Evolutionary conservation across 2,113 vertebrate species (phyloP).

Genomic region (Corythaeola cristata): DNA sequence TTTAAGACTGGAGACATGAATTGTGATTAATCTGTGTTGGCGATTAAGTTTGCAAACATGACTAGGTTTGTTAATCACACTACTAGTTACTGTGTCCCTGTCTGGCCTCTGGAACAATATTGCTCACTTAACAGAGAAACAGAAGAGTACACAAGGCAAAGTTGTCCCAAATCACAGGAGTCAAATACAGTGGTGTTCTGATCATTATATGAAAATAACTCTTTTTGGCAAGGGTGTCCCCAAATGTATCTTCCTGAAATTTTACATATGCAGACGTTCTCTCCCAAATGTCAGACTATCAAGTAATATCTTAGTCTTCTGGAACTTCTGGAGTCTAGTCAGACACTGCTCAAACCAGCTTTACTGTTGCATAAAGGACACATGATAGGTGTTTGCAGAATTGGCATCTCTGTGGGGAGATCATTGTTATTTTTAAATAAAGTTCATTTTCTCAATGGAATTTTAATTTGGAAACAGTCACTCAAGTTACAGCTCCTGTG

Average conservation of each 20-base stretch:
- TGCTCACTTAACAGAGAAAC: not conserved
- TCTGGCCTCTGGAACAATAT: not conserved
- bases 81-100: not conserved
- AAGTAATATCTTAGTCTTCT: no score
- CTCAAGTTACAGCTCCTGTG: not conserved
- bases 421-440: not conserved
- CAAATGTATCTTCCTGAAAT: not conserved
- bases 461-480: not conserved
- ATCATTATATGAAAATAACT: not conserved
- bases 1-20: not conserved
- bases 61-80: not conserved
- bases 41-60: not conserved
- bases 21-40: not conserved
- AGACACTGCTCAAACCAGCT: not conserved
- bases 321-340: not conserved
- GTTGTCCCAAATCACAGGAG: not conserved
- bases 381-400: not conserved
- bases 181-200: not conserved
- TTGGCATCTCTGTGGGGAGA: not conserved
- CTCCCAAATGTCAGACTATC: not conserved
- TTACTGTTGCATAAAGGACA: not conserved
- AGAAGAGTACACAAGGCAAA: not conserved
- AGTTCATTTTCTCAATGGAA: not conserved
- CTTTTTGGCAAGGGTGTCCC: not conserved
- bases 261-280: not conserved